These are phyloP conservation scores for Gambusia yucatana DNA, from an alignment of 2,797 vertebrate species.

Conservation along the genomic window DNA sequence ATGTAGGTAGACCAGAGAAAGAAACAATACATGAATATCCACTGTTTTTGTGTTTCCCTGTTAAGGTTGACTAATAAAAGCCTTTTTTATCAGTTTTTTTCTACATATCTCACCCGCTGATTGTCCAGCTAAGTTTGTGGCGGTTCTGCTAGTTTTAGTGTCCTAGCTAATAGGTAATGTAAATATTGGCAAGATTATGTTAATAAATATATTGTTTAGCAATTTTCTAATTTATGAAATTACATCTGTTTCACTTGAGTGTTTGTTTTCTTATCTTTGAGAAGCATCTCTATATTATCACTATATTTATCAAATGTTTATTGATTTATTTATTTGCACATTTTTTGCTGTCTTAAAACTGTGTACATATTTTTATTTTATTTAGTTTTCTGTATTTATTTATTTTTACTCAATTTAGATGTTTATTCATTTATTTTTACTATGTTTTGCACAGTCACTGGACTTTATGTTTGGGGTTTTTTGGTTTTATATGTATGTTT, in stretches of 20 bases:
- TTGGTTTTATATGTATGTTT: no score
- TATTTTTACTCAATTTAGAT: no score
- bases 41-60: background rate
- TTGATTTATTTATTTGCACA: no score
- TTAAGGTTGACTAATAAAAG: background rate
- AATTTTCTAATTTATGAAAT: background rate
- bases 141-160: background rate
- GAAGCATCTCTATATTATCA: no score
- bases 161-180: background rate
- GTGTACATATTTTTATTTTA: no score
- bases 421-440: no score
- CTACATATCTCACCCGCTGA: no score
- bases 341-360: no score
- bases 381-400: no score
- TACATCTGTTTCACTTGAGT: background rate
- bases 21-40: background rate
- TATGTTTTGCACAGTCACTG: no score
- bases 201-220: background rate
- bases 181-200: background rate
- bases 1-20: background rate
- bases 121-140: background rate
- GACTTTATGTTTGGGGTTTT: no score
- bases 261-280: background rate
- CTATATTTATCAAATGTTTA: no score
- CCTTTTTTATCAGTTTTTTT: background rate